These are phyloP conservation scores for Porites australiensis DNA, from an alignment of 64 coral and sea anemone genomes.

Conservation along the genomic window DNA sequence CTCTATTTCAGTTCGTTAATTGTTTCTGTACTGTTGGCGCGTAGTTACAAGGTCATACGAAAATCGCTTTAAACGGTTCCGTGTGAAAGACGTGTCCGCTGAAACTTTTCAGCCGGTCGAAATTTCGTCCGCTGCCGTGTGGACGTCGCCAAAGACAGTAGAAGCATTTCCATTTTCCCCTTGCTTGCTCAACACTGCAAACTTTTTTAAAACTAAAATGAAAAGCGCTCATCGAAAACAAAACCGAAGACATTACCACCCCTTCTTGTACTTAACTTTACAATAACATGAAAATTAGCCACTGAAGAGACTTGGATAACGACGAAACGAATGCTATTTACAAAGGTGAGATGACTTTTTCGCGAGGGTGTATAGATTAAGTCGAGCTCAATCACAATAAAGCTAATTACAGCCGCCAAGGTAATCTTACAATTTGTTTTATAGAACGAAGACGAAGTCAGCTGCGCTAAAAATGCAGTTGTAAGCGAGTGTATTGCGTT, in stretches of 20 bases:
- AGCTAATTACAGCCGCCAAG: background rate
- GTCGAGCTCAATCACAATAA: background rate
- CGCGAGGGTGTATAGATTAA: background rate
- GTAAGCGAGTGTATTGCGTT: background rate
- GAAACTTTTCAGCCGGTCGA: too few species aligned
- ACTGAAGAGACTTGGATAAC: background rate
- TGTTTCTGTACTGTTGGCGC: too few species aligned
- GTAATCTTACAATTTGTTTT: conserved; percentile 28
- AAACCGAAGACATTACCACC: background rate
- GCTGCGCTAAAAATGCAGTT: conserved; percentile 29
- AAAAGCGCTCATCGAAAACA: too few species aligned
- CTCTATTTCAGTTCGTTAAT: too few species aligned
- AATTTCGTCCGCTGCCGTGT: too few species aligned
- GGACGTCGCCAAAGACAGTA: too few species aligned
- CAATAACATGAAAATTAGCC: background rate
- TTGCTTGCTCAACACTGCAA: too few species aligned
- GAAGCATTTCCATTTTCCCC: too few species aligned
- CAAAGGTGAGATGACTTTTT: background rate
- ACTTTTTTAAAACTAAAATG: too few species aligned
- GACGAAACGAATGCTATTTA: background rate
- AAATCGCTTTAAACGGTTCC: too few species aligned
- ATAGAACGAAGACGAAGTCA: conserved; percentile 8
- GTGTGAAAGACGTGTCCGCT: too few species aligned
- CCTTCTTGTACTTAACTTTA: background rate
- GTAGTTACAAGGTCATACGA: too few species aligned